Evolutionary conservation across 1,140 invertebrate species (phyloP).

Genomic region (Rhopalosiphum maidis): DNA sequence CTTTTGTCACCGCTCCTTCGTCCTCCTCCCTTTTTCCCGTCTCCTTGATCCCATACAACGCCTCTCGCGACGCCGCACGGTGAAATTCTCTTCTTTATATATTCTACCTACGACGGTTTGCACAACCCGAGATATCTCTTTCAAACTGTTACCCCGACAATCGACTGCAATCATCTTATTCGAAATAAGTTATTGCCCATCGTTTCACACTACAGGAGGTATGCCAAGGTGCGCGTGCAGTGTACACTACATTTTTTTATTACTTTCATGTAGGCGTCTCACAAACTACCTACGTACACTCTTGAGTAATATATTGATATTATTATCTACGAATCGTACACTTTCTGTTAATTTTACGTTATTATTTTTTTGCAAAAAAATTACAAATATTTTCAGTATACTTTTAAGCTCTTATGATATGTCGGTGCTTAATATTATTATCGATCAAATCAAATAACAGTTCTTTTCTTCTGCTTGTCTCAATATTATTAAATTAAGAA

Average conservation of each 20-base stretch:
- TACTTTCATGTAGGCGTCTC: neutral
- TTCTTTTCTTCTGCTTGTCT: neutral
- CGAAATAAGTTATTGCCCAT: slow-evolving; percentile 1
- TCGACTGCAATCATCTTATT: neutral
- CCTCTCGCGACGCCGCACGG: too few relatives aligned
- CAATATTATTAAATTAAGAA: too few relatives aligned
- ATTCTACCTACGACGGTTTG: neutral
- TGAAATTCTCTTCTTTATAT: too few relatives aligned
- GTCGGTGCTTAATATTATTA: neutral
- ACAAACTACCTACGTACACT: neutral
- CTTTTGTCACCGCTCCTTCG: neutral
- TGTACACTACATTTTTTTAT: neutral
- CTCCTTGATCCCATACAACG: too few relatives aligned
- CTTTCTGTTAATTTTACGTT: neutral
- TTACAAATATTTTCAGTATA: neutral
- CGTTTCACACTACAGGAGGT: neutral
- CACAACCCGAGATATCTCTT: neutral
- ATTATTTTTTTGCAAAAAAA: neutral
- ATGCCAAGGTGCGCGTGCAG: neutral
- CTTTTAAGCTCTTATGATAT: neutral
- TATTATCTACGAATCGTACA: neutral
- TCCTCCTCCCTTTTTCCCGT: too few relatives aligned
- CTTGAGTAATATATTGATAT: neutral
- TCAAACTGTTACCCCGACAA: neutral
- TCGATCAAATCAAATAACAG: neutral